Conservation (phyloP, 2,113 vertebrate species). For the Corynorhinus townsendii region DNA sequence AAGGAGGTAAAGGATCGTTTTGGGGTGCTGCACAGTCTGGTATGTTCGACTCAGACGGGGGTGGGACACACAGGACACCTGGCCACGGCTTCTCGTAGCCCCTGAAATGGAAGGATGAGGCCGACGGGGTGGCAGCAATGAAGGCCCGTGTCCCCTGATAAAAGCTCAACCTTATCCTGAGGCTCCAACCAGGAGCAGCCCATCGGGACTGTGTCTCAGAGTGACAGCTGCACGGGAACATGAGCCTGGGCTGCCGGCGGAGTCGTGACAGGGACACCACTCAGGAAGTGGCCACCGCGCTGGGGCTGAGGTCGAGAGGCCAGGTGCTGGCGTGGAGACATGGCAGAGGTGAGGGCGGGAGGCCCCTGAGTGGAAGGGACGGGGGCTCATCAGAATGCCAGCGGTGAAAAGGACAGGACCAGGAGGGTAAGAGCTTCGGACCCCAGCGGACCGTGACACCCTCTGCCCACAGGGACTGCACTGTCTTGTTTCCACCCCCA, state of each 20-base stretch:
- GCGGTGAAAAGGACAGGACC: neutral
- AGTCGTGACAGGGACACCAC: neutral
- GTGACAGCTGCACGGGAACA: neutral
- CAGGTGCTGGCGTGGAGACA: neutral
- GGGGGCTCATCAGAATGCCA: neutral
- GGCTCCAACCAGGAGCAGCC: neutral
- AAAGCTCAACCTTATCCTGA: neutral
- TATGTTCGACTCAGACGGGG: too few relatives aligned
- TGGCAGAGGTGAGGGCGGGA: neutral
- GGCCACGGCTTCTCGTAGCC: neutral
- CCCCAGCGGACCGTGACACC: neutral
- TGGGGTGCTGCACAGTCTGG: too few relatives aligned
- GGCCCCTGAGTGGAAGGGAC: neutral
- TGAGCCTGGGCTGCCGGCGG: neutral
- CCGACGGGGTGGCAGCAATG: neutral
- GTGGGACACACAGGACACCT: too few relatives aligned
- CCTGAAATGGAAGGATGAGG: neutral
- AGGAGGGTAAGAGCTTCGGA: neutral
- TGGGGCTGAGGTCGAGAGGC: neutral
- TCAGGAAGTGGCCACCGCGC: neutral
- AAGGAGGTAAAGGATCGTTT: neutral
- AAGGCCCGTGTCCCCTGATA: neutral
- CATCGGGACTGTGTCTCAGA: neutral
- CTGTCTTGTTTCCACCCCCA: neutral
- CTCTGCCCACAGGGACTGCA: neutral